Evolutionary conservation across 2,113 vertebrate genomes (phyloP), one percentile per base, ranked within the genome.

Genomic region (Labeo rohita): DNA sequence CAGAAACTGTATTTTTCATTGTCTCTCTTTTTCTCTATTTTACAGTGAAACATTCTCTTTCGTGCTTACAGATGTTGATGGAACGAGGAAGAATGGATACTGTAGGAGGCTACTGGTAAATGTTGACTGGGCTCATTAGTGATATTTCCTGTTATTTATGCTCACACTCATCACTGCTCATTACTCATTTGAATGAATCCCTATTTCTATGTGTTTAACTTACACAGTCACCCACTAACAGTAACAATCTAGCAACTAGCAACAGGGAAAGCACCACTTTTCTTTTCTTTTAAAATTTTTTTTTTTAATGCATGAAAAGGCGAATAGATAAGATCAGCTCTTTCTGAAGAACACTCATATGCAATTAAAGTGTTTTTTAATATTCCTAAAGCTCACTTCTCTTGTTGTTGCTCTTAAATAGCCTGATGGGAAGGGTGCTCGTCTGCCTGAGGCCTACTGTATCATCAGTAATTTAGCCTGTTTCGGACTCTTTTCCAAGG

Each of bases 1-100:
- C 47, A 84, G 43, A 59, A 11, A 34, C 4, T 49, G 49, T 6
- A 43, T 18, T 54, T 16, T 81, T 47, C 87, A 75, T 39, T 16
- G 18, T 65, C 12, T 86, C 65, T 73, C 15, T 72, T 66, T 87
- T 49, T 75, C 49, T 65, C 66, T 65, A 39, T 80, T 74, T 47
- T 59, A 43, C 93, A 99, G 98, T 1, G 98, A 99, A 93, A 99
- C 98, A 3, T 99, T 99, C 90, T 99, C 98, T 1, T 99, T 99
- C 0, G 97, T 99, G 43, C 94, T 99, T 92, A 99, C 98, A 36
- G 98, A 99, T 0, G 87, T 98, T 18, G 98, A 99, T 0, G 97
- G 97, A 86, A 98, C 97, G 93, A 95, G 98, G 78, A 97, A 96
- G 90, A 98, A 99, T 0, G 98, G 98, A 52, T 99, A 99, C 95